Evolutionary conservation across 2,113 vertebrate genomes (phyloP), one percentile per base, ranked within the genome.

Genomic region (Theristicus caerulescens): DNA sequence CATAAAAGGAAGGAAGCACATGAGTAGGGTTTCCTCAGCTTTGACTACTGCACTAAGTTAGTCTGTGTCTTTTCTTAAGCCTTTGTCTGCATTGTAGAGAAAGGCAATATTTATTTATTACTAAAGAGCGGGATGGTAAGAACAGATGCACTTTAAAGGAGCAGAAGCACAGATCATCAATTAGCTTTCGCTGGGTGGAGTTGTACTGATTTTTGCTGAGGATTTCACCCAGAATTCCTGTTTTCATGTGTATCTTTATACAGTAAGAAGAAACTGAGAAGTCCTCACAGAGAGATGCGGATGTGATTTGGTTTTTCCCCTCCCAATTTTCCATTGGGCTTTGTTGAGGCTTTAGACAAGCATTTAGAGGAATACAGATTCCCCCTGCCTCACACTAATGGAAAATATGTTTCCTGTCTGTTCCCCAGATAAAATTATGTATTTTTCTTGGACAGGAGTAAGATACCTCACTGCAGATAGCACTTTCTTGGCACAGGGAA

Each of bases 401-500:
- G 66, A 49, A 82, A 65, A 57, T 71, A 47, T 20, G 18, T 72
- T 86, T 94, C 40, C 44, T 89, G n/a, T 88, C 70, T 83, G 46
- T 69, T 94, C 47, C 11, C 16, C 26, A 74, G 90, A 76, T 40
- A 90, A 90, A 96, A 79, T 64, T 32, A 81, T 77, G 31, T 38
- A 11, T 92, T 94, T 84, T 86, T 70, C 64, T 86, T 78, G 71
- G 32, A 66, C 10, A 84, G 29, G 21, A 64, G 11, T 62, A 69
- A 85, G 42, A 58, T 57, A 80, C 49, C 54, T 90, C 87, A 73
- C 32, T 71, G 72, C 59, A 65, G 52, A 83, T 29, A 84, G 36
- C 24, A 81, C 42, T 91, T 90, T 86, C 47, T 94, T 88, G 81
- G 93, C 82, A 83, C 11, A 51, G 65, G 7, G 44, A 71, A 81